Conservation (phyloP, 2,888 invertebrate species). For the Psylliodes chrysocephalus region DNA sequence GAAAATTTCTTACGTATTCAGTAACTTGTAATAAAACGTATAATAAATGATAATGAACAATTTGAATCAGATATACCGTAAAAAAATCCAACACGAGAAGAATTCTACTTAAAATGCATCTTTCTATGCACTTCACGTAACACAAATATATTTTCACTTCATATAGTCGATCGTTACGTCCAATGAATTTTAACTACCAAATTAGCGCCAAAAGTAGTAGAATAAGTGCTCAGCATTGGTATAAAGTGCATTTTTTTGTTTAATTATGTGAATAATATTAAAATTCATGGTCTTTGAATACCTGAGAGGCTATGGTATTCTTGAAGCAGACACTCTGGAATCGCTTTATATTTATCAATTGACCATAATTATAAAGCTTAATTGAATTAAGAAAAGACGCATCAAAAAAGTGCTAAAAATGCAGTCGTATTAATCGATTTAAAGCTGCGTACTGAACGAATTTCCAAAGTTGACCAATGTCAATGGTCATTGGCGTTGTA, state of each 20-base stretch:
- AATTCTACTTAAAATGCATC: neutral
- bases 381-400: neutral
- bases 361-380: neutral
- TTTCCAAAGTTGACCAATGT: too few species aligned
- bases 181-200: constrained; percentile 62
- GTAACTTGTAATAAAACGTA: too few species aligned
- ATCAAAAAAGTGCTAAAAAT: too few species aligned
- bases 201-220: constrained; percentile 53
- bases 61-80: neutral
- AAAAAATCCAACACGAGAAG: neutral
- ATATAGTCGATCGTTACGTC: constrained; percentile 62
- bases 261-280: neutral
- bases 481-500: too few species aligned
- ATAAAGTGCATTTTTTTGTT: neutral
- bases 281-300: neutral
- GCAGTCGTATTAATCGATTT: too few species aligned
- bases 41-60: neutral
- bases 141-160: constrained; percentile 64
- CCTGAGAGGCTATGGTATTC: neutral
- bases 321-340: neutral
- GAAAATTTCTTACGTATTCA: too few species aligned
- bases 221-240: constrained; percentile 46
- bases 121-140: constrained; percentile 60
- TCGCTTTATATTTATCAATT: neutral
- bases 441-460: too few species aligned